Base-by-base conservation (phyloP, 1,140 invertebrate genomes). In the Apis mellifera region DNA sequence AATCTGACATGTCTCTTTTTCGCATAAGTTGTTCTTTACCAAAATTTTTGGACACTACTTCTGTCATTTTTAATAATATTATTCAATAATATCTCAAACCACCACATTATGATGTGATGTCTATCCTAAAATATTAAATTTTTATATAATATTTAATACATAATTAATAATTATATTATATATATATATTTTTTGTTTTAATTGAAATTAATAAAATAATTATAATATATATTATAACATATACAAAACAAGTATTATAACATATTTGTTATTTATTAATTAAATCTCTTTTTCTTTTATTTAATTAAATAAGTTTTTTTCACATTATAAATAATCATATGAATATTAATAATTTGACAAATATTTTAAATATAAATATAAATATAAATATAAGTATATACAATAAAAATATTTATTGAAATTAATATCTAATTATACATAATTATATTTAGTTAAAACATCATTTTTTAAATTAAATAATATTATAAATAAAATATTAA, bases 1-100 rank as follows among this genome's bases (percentile, higher is more conserved):
- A 90, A 86, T 93, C 93, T 73, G 93, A 91, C 93, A 94, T 94
- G 86, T 93, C 92, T 90, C 86, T 90, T 88, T 87, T 88, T 87
- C 90, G 89, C 89, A 90, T 90, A 86, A 85, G 86, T 84, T 90
- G 85, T 73, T 86, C 89, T 89, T 94, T 92, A 94, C 91, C 92
- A 93, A 91, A 89, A 91, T 93, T 90, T 85, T 90, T 92, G 80
- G 89, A 87, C 84, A 91, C 87, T 87, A 92, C 87, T 91, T 94
- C 91, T 91, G 91, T 91, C 93, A 92, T 94, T 87, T 82, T 92
- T 91, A 83, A 86, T 91, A 83, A 86, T 90, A 88, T 89, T 89
- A 86, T 85, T 90, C 82, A 81, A 78, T 89, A 90, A 86, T 80
- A 88, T 84, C n/a, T 85, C 72, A 79, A 68, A 81, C 86, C 83